These are phyloP conservation scores for Argentina silus DNA, from an alignment of 2,797 vertebrate genomes.

Conservation along the genomic window DNA sequence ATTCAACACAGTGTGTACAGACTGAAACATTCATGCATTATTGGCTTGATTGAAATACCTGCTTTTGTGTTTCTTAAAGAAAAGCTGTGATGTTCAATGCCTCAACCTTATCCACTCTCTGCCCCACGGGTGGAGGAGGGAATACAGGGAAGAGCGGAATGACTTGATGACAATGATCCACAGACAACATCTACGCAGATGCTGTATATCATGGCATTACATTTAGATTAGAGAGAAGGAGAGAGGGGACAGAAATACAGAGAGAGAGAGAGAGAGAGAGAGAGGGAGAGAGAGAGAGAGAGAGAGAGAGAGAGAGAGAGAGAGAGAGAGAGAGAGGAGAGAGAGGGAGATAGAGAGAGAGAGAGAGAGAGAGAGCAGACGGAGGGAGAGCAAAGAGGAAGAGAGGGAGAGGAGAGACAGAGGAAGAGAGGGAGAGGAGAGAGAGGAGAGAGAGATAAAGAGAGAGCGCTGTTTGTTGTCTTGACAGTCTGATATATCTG, in stretches of 20 bases:
- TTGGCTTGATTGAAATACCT: background rate
- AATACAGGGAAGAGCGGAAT: too few species aligned
- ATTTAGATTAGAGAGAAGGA: constrained; percentile 15
- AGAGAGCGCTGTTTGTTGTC: too few species aligned
- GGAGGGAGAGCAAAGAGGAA: constrained; percentile 11
- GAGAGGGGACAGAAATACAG: too few species aligned
- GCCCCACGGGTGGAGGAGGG: too few species aligned
- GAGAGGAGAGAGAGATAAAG: too few species aligned
- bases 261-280: constrained; percentile 28
- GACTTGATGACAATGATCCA: too few species aligned
- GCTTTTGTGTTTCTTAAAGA: constrained; percentile 15
- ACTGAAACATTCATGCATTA: background rate
- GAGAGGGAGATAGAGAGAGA: constrained; percentile 13
- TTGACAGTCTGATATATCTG: constrained; percentile 28
- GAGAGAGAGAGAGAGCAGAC: background rate
- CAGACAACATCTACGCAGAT: too few species aligned
- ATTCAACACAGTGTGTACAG: background rate
- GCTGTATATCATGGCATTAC: too few species aligned
- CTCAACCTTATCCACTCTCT: too few species aligned
- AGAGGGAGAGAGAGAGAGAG: constrained; percentile 1
- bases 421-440: constrained; percentile 10
- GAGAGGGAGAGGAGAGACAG: constrained; percentile 13
- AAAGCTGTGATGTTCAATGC: too few species aligned
- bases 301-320: constrained; percentile 14
- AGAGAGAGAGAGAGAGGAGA: constrained; percentile 22